Percentiles rank a stretch among this genome's conserved stretches.
These are phyloP conservation scores for Pangasius djambal DNA, from an alignment of 2,797 vertebrate genomes.

Conservation along the genomic window DNA sequence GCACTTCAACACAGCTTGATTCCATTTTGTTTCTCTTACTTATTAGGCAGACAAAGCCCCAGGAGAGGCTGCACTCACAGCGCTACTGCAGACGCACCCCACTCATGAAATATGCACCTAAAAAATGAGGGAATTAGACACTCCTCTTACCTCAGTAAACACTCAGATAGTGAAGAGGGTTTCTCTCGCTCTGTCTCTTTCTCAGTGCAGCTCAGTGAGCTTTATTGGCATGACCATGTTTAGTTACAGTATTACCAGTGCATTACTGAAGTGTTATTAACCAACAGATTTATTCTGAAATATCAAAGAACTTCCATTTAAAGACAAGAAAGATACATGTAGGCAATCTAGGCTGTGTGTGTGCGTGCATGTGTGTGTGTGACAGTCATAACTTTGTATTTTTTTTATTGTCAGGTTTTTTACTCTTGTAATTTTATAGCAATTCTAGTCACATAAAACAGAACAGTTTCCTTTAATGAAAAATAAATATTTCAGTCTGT, in stretches of 20 bases:
- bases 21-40: constrained; percentile 54
- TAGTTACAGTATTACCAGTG: constrained; percentile 13
- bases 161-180: not conserved
- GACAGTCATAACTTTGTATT: not conserved
- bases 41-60: constrained; percentile 50
- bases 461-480: not conserved
- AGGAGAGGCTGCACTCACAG: constrained; percentile 46
- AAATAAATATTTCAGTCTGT: not conserved
- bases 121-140: constrained; percentile 16
- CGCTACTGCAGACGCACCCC: constrained; percentile 5
- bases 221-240: constrained; percentile 18
- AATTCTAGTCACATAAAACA: not conserved
- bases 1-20: constrained; percentile 50
- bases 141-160: constrained; percentile 25
- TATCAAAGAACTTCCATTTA: constrained; percentile 20
- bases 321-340: not conserved
- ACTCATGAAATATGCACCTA: constrained; percentile 32
- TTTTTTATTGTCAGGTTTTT: not conserved
- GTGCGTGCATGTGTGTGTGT: not conserved
- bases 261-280: constrained; percentile 18
- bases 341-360: constrained; percentile 21
- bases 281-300: not conserved
- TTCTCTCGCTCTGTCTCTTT: not conserved
- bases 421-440: not conserved
- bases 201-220: constrained; percentile 4